Evolutionary conservation across 2,888 invertebrate genomes (phyloP).

Genomic region (Andrena hattorfiana): DNA sequence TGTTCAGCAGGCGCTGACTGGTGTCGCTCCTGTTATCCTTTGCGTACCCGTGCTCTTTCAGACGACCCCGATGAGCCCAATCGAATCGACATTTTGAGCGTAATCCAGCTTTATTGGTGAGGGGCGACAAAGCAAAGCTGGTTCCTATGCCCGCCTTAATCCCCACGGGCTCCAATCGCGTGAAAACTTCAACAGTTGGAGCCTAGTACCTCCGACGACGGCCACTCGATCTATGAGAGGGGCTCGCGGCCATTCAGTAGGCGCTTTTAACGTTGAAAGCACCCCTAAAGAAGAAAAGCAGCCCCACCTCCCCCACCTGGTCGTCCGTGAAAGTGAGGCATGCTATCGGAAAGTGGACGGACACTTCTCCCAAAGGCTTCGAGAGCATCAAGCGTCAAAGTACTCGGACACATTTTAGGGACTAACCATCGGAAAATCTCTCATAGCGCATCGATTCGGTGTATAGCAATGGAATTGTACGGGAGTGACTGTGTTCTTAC

Average conservation of each 20-base stretch:
- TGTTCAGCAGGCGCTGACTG: constrained; percentile 11
- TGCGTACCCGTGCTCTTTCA: constrained; percentile 28
- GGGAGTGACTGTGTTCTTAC: too few relatives aligned
- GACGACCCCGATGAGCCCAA: constrained; percentile 47
- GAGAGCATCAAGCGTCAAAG: constrained; percentile 50
- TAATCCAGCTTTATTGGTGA: constrained; percentile 65
- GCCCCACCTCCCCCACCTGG: neutral
- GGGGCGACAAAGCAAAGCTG: constrained; percentile 59
- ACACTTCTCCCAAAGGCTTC: constrained; percentile 60
- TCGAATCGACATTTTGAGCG: constrained; percentile 51
- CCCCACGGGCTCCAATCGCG: constrained; percentile 63
- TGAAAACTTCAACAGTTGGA: constrained; percentile 70
- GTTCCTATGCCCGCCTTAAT: constrained; percentile 63
- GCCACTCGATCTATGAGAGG: constrained; percentile 62
- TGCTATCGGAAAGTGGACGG: constrained; percentile 61
- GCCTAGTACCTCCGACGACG: constrained; percentile 37
- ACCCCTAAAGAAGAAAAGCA: constrained; percentile 60
- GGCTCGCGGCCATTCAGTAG: constrained; percentile 68
- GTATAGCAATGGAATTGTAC: neutral
- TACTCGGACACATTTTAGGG: constrained; percentile 49
- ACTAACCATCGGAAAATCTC: constrained; percentile 57
- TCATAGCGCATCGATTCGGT: constrained; percentile 18
- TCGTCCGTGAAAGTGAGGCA: constrained; percentile 39
- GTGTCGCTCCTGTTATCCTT: neutral
- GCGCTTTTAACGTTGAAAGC: constrained; percentile 70